Conservation (phyloP, 2,888 invertebrate genomes). For the Sphaerophoria taeniata region DNA sequence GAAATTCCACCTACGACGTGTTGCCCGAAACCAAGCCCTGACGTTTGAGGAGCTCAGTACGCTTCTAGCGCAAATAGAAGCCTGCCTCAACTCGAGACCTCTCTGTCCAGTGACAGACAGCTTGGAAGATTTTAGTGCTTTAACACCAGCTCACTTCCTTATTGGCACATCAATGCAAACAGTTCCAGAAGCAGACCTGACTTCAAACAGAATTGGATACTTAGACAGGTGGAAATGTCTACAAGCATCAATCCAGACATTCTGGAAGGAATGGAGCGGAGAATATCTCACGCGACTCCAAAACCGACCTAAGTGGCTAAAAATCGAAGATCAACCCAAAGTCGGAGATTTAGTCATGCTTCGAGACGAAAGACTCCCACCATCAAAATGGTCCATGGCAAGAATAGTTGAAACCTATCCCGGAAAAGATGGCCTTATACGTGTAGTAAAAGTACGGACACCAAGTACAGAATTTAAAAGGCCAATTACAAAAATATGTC, state of each 20-base stretch:
- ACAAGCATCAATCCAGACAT: neutral
- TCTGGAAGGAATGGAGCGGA: constrained; percentile 8
- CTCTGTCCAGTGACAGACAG: constrained; percentile 7
- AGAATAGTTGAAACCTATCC: constrained; percentile 2
- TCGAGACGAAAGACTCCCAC: constrained; percentile 8
- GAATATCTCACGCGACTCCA: constrained; percentile 7
- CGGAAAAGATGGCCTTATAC: constrained; percentile 1
- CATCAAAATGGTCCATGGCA: neutral
- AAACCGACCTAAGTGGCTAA: constrained; percentile 42
- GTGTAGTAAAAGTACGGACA: constrained; percentile 3
- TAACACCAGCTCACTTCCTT: constrained; percentile 5
- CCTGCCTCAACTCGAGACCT: constrained; percentile 16
- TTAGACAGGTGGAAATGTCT: constrained; percentile 10
- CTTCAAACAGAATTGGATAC: neutral
- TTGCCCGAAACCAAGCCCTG: constrained; percentile 6
- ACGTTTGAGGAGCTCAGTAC: constrained; percentile 24
- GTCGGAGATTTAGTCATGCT: constrained; percentile 19
- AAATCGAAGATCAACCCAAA: constrained; percentile 14
- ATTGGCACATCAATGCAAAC: neutral
- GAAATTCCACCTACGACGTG: constrained; percentile 1
- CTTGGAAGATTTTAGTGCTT: constrained; percentile 2
- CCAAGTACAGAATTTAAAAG: neutral
- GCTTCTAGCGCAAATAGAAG: constrained; percentile 10
- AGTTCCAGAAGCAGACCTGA: too few species aligned
- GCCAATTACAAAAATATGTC: neutral